Percentiles rank a stretch among this genome's conserved stretches.
Evolutionary conservation across 2,797 vertebrate genomes (phyloP).

Genomic region (Anguilla pacifica): DNA sequence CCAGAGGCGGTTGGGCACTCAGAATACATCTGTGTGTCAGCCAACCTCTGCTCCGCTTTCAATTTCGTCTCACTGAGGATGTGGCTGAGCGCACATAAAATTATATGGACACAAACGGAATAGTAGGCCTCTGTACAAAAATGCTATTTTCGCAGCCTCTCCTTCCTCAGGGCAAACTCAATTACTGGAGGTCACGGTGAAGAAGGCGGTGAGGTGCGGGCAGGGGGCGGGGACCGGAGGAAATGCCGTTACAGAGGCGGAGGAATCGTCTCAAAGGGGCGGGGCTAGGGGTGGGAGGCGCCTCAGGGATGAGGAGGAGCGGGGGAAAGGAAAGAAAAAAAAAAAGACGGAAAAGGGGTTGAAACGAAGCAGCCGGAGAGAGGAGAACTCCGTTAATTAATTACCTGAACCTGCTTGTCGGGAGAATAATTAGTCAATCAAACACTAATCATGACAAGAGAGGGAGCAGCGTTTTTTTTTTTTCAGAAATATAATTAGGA

Average conservation of each 20-base stretch:
- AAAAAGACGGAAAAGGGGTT: background rate
- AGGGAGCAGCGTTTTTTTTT: conserved; percentile 18
- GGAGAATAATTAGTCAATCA: conserved; percentile 35
- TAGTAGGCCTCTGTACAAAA: conserved; percentile 28
- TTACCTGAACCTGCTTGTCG: conserved; percentile 37
- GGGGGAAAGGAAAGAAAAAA: background rate
- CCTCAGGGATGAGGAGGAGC: background rate
- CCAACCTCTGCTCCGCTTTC: no score
- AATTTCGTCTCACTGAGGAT: no score
- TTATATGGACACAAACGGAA: conserved; percentile 28
- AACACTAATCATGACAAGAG: conserved; percentile 33
- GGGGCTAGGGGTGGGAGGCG: no score
- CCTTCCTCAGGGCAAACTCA: conserved; percentile 48
- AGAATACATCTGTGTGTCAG: no score
- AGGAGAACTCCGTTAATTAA: conserved; percentile 33
- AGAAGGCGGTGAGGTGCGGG: background rate
- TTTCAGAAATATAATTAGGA: conserved; percentile 36
- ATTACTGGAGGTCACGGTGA: conserved; percentile 44
- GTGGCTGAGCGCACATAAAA: background rate
- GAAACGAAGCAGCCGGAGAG: background rate
- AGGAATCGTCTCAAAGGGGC: no score
- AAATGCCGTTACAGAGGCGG: background rate
- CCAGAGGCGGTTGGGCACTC: no score
- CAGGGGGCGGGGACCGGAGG: background rate
- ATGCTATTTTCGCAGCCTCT: conserved; percentile 48